Conservation (phyloP, 2,888 invertebrate genomes). For the Lasioglossum villosulum region DNA sequence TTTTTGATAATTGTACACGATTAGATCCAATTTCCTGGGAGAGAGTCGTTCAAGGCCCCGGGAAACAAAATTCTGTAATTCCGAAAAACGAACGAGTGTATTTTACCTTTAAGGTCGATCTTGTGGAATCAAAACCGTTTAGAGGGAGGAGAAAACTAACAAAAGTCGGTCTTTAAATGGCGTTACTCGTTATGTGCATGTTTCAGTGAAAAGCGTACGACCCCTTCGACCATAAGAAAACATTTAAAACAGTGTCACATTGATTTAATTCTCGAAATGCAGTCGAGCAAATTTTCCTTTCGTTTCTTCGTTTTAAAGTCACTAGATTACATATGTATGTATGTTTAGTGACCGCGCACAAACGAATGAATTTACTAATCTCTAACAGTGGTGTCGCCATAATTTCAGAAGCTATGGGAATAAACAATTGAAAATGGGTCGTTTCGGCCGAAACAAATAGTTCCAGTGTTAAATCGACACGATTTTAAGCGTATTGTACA, state of each 20-base stretch:
- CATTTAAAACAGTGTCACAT: background rate
- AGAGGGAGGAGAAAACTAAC: background rate
- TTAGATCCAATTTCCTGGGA: slow-evolving; percentile 43
- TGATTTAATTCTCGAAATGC: background rate
- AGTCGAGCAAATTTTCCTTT: background rate
- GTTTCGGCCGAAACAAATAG: background rate
- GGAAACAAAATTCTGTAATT: slow-evolving; percentile 41
- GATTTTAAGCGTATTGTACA: background rate
- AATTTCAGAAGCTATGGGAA: background rate
- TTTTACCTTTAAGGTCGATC: slow-evolving; percentile 24
- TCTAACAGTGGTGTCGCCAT: background rate
- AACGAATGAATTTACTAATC: background rate
- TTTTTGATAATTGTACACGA: slow-evolving; percentile 51
- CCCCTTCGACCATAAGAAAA: background rate
- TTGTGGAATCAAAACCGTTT: slow-evolving; percentile 14
- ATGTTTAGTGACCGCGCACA: background rate
- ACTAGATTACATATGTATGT: background rate
- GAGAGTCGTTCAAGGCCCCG: slow-evolving; percentile 37
- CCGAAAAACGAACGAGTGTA: background rate
- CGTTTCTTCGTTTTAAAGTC: no score
- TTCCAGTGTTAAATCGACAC: background rate
- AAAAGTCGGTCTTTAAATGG: slow-evolving; percentile 1
- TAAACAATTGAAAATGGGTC: background rate
- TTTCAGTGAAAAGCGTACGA: background rate
- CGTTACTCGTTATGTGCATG: slow-evolving; percentile 1